A percentile compares a stretch with the other conserved stretches of the same genome.
These are phyloP conservation scores for Paragorgia papillata DNA, from an alignment of 92 coral and sea anemone genomes.

Conservation along the genomic window DNA sequence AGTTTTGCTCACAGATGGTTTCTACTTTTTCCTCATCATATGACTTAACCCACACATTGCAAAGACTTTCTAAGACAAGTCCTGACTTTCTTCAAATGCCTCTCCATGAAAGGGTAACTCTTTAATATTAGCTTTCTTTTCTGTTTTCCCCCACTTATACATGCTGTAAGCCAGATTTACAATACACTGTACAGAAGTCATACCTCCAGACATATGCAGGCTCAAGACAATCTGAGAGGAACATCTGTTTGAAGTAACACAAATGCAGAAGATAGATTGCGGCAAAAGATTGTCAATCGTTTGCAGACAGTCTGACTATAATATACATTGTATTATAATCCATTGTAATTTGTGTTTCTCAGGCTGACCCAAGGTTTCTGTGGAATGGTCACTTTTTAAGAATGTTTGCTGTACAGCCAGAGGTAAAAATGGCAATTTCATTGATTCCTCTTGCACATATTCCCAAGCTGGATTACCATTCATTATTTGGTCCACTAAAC, in stretches of 20 bases:
- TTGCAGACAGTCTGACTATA: not conserved
- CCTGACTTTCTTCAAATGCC: slow-evolving; percentile 98
- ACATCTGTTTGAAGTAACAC: too few species aligned
- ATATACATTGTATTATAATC: not conserved
- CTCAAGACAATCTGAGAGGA: too few species aligned
- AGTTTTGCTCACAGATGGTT: slow-evolving; percentile 90
- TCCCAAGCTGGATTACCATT: too few species aligned
- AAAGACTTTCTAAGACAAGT: slow-evolving; percentile 87
- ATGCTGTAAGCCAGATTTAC: too few species aligned
- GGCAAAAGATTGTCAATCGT: too few species aligned
- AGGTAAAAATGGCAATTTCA: slow-evolving; percentile 55
- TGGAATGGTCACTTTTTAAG: slow-evolving; percentile 92
- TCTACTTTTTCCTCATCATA: slow-evolving; percentile 94
- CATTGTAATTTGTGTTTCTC: not conserved
- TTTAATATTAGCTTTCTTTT: not conserved
- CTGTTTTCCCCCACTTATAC: not conserved
- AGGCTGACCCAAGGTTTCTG: slow-evolving; percentile 96
- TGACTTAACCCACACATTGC: slow-evolving; percentile 93
- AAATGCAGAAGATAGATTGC: too few species aligned
- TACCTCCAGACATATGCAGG: too few species aligned
- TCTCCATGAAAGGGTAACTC: slow-evolving; percentile 85
- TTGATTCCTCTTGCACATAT: too few species aligned
- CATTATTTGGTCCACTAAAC: too few species aligned
- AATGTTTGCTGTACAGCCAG: slow-evolving; percentile 90
- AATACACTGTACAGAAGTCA: too few species aligned